Evolutionary conservation across 1,140 invertebrate genomes (phyloP).

Genomic region (Brachionus calyciflorus): DNA sequence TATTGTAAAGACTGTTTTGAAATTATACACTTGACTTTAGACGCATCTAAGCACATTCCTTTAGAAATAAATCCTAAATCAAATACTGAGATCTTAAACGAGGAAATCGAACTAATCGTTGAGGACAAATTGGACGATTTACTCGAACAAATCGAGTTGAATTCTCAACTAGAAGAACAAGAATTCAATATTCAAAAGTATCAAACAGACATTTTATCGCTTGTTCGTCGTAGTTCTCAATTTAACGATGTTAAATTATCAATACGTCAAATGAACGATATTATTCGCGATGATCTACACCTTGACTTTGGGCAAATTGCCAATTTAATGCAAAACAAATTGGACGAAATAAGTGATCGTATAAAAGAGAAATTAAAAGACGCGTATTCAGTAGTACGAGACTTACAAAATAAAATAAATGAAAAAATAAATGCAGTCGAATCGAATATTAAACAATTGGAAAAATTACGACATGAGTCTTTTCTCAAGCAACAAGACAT

Average conservation of each 20-base stretch:
- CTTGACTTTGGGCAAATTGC: slow-evolving; percentile 1
- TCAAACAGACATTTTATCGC: neutral
- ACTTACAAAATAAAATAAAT: neutral
- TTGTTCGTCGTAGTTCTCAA: neutral
- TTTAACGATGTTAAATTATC: slow-evolving; percentile 36
- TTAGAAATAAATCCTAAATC: neutral
- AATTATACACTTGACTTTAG: neutral
- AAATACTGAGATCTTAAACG: neutral
- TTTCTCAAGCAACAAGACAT: neutral
- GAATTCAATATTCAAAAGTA: neutral
- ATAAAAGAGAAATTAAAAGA: slow-evolving; percentile 45
- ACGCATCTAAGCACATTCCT: neutral
- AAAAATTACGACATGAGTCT: neutral
- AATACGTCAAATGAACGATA: slow-evolving; percentile 31
- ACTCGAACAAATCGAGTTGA: neutral
- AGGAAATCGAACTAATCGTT: neutral
- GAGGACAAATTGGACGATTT: slow-evolving; percentile 24
- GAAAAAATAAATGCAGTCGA: neutral
- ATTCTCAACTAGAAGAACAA: neutral
- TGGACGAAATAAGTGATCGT: slow-evolving; percentile 19
- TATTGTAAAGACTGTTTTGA: slow-evolving; percentile 24
- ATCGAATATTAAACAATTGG: neutral
- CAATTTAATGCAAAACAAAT: neutral
- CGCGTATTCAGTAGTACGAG: slow-evolving; percentile 14
- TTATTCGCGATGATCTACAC: slow-evolving; percentile 22